Percentiles rank a stretch among this genome's conserved stretches.
phyloP scores from a whole-genome alignment of 2,888 invertebrate genomes.

The Diaphora mendica region DNA sequence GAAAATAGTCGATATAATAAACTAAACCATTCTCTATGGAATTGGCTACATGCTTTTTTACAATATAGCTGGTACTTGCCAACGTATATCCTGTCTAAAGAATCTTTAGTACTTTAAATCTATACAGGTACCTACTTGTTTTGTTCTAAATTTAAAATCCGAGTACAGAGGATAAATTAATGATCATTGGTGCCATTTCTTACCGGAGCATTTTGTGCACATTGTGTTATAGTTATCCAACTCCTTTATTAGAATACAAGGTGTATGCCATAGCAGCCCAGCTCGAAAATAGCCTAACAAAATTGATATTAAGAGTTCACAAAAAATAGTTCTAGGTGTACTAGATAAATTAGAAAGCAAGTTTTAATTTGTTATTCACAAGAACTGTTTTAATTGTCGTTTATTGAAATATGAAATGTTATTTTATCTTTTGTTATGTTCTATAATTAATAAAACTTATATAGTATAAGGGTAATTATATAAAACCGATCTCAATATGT shows the following conservation, averaged over 20 bases:
- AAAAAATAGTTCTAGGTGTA: not conserved
- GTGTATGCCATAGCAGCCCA: not conserved
- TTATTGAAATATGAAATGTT: not conserved
- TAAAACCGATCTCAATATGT: slow-evolving; percentile 16
- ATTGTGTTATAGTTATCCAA: not conserved
- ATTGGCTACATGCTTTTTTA: not conserved
- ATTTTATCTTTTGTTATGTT: slow-evolving; percentile 13
- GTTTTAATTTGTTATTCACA: not conserved
- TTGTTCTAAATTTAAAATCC: not conserved
- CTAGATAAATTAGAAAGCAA: not conserved
- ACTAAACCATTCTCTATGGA: not conserved
- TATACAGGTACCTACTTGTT: not conserved
- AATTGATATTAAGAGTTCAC: not conserved
- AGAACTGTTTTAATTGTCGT: not conserved
- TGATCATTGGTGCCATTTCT: not conserved
- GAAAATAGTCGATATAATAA: not conserved
- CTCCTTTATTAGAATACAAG: not conserved
- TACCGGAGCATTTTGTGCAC: not conserved
- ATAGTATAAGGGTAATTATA: slow-evolving; percentile 12
- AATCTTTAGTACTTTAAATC: not conserved
- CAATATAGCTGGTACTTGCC: not conserved
- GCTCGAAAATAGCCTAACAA: not conserved
- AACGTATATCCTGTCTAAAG: not conserved
- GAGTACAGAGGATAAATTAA: not conserved
- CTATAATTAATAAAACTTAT: slow-evolving; percentile 19